These are phyloP conservation scores for Ptiloglossa arizonensis DNA, from an alignment of 1,140 invertebrate species.

Conservation along the genomic window DNA sequence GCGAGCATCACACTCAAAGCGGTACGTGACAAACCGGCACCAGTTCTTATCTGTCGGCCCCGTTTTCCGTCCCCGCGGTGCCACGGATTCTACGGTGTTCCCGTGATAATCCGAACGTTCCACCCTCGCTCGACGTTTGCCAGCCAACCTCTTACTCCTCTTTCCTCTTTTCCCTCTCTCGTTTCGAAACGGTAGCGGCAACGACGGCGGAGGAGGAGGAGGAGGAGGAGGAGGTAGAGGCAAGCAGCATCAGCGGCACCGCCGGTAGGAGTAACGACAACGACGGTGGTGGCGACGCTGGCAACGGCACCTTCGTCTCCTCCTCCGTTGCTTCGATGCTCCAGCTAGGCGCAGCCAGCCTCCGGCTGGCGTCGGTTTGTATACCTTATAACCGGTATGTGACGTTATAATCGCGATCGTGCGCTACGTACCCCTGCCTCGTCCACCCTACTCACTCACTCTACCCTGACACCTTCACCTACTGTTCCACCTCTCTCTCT, in stretches of 20 bases:
- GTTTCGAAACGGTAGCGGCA: constrained; percentile 16
- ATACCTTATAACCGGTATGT: constrained; percentile 74
- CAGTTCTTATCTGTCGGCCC: constrained; percentile 77
- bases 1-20: constrained; percentile 76
- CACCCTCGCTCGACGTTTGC: constrained; percentile 70
- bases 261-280: constrained; percentile 14
- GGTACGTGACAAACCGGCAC: constrained; percentile 78
- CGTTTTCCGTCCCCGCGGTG: constrained; percentile 66
- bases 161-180: constrained; percentile 39
- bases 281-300: background rate
- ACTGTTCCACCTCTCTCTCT: background rate
- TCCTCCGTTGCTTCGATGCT: constrained; percentile 7
- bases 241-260: constrained; percentile 10
- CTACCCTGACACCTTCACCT: background rate
- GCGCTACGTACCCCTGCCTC: constrained; percentile 23
- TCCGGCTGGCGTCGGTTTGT: constrained; percentile 65
- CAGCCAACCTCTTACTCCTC: constrained; percentile 39
- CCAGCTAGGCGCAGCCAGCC: constrained; percentile 40
- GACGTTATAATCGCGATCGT: constrained; percentile 74
- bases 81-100: constrained; percentile 69
- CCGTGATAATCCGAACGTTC: constrained; percentile 77
- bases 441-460: constrained; percentile 10
- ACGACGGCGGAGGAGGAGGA: background rate
- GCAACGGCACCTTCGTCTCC: constrained; percentile 11
- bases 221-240: background rate